These are phyloP conservation scores for Amblyraja radiata DNA, from an alignment of 2,797 vertebrate genomes.

Conservation along the genomic window DNA sequence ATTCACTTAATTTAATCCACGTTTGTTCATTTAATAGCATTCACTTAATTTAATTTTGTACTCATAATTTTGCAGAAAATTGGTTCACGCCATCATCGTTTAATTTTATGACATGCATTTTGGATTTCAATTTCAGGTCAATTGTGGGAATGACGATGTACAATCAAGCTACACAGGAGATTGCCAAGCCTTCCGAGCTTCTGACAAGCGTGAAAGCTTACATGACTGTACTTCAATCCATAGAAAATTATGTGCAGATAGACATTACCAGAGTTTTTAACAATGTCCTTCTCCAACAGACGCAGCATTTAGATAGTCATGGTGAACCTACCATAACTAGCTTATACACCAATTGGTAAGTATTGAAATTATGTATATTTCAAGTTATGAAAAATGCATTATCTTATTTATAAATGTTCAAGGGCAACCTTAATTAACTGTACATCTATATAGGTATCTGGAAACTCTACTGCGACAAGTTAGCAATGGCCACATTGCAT, in stretches of 20 bases:
- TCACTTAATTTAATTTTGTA: not conserved
- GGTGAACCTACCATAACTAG: slow-evolving; percentile 98
- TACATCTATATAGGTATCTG: slow-evolving; percentile 73
- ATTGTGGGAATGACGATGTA: slow-evolving; percentile 98
- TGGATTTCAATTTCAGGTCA: slow-evolving; percentile 56
- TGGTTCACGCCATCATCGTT: not conserved
- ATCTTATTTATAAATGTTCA: not conserved
- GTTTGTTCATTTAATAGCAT: not conserved
- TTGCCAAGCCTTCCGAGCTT: slow-evolving; percentile 95
- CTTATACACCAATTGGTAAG: slow-evolving; percentile 95
- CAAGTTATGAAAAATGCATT: not conserved
- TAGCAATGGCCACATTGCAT: slow-evolving; percentile 96
- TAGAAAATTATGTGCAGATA: slow-evolving; percentile 98
- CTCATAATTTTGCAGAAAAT: not conserved
- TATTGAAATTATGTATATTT: slow-evolving; percentile 26
- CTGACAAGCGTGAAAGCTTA: slow-evolving; percentile 93
- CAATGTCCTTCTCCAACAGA: slow-evolving; percentile 97
- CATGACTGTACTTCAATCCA: slow-evolving; percentile 97
- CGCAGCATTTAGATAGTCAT: slow-evolving; percentile 96
- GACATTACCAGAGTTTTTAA: slow-evolving; percentile 98
- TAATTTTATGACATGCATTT: not conserved
- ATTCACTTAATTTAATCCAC: not conserved
- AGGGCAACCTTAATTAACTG: slow-evolving; percentile 37
- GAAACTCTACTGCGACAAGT: slow-evolving; percentile 95
- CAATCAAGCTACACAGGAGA: slow-evolving; percentile 97